Percentiles rank a stretch among this genome's conserved stretches.
Conservation (phyloP, 1,140 invertebrate species). For the Drosophila navojoa region DNA sequence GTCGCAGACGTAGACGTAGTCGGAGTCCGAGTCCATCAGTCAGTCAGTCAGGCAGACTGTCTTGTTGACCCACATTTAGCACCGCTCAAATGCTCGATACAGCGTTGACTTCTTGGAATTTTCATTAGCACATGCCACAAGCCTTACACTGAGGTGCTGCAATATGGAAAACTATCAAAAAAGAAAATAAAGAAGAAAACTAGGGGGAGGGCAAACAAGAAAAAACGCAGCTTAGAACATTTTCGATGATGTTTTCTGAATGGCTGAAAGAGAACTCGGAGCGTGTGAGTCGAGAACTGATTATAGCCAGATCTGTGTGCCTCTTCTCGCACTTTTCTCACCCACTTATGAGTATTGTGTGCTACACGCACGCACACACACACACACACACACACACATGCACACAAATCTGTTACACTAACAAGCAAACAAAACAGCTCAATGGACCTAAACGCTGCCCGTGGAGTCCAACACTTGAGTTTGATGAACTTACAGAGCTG, state of each 20-base stretch:
- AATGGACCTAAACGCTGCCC: conserved; percentile 11
- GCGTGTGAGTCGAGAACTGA: conserved; percentile 26
- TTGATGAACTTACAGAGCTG: conserved; percentile 64
- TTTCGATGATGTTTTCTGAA: conserved; percentile 58
- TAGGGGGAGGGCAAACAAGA: conserved; percentile 14
- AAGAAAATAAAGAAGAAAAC: conserved; percentile 42
- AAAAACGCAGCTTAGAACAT: conserved; percentile 18
- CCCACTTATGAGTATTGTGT: conserved; percentile 62
- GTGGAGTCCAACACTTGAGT: conserved; percentile 49
- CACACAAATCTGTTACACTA: conserved; percentile 71
- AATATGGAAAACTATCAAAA: conserved; percentile 64
- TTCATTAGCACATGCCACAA: conserved; percentile 78
- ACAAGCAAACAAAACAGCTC: conserved; percentile 60
- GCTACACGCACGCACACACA: conserved; percentile 1
- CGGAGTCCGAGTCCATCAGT: conserved; percentile 20
- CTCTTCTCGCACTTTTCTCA: conserved; percentile 53
- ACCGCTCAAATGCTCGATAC: conserved; percentile 34
- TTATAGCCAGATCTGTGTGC: conserved; percentile 19
- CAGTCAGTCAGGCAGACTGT: conserved; percentile 19
- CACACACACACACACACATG: conserved; percentile 41
- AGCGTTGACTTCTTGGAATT: conserved; percentile 72
- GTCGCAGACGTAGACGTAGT: background rate
- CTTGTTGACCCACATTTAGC: conserved; percentile 77
- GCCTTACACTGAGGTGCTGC: conserved; percentile 18
- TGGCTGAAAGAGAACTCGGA: conserved; percentile 43